These are phyloP conservation scores for Enhydra lutris DNA, from an alignment of 2,113 vertebrate species.

Conservation along the genomic window DNA sequence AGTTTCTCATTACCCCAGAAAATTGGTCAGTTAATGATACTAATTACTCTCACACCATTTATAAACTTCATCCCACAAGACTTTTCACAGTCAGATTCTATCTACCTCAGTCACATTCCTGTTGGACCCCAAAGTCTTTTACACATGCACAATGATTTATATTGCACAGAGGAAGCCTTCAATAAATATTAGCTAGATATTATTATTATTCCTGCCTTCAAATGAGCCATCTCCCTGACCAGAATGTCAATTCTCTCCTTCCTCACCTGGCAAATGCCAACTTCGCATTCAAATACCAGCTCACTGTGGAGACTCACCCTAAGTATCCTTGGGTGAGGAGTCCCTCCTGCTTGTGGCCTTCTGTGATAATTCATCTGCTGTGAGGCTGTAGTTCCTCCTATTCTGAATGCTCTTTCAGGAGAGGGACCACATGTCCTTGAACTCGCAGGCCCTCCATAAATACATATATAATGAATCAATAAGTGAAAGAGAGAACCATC, in stretches of 20 bases:
- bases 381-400: background rate
- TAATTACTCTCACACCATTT: constrained; percentile 27
- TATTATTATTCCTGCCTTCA: background rate
- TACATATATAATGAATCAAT: background rate
- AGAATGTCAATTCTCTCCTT: background rate
- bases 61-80: background rate
- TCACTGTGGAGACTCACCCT: background rate
- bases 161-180: background rate
- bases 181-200: background rate
- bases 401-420: background rate
- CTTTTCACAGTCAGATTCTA: background rate
- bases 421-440: constrained; percentile 2
- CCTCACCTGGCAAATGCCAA: background rate
- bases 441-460: background rate
- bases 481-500: background rate
- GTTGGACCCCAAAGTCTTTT: background rate
- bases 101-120: background rate
- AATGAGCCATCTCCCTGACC: background rate
- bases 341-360: background rate
- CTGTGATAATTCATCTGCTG: constrained; percentile 21
- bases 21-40: background rate
- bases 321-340: background rate
- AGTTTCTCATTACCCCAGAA: background rate
- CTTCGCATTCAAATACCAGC: background rate
- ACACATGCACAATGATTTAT: background rate